A percentile compares a stretch with the other conserved stretches of the same genome.
Evolutionary conservation across 2,113 vertebrate genomes (phyloP).

Genomic region (Smithornis capensis): DNA sequence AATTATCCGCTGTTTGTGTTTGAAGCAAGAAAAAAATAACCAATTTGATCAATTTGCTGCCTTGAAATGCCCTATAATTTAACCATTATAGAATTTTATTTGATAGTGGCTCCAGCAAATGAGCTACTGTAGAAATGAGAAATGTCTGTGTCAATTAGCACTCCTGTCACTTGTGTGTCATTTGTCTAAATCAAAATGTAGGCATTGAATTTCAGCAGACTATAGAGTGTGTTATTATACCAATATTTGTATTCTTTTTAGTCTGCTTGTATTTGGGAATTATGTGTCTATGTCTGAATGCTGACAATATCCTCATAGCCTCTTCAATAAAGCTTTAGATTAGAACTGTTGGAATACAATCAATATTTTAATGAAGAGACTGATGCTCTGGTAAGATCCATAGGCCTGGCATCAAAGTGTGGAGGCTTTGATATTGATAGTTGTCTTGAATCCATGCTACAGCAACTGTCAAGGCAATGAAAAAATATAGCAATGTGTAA

Average conservation of each 20-base stretch:
- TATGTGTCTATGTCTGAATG: not conserved
- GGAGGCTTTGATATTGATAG: not conserved
- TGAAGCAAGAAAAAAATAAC: conserved; percentile 16
- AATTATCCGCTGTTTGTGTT: conserved; percentile 42
- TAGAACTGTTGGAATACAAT: not conserved
- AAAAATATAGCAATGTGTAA: not conserved
- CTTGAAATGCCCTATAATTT: conserved; percentile 36
- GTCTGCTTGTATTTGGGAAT: not conserved
- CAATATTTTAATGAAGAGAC: not conserved
- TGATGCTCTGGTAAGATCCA: not conserved
- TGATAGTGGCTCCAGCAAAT: not conserved
- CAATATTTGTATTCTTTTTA: not conserved
- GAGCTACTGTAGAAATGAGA: not conserved
- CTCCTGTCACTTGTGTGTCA: not conserved
- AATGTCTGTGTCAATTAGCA: not conserved
- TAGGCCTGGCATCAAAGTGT: not conserved
- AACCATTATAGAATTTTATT: not conserved
- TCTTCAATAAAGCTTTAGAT: not conserved
- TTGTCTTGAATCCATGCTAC: not conserved
- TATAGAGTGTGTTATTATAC: not conserved
- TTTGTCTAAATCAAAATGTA: not conserved
- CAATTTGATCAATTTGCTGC: conserved; percentile 21
- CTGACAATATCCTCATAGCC: not conserved
- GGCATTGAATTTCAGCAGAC: not conserved
- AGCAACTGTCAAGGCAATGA: not conserved